These are phyloP conservation scores for Microcebus tavaratra DNA, from an alignment of 2,113 vertebrate genomes.

Conservation along the genomic window DNA sequence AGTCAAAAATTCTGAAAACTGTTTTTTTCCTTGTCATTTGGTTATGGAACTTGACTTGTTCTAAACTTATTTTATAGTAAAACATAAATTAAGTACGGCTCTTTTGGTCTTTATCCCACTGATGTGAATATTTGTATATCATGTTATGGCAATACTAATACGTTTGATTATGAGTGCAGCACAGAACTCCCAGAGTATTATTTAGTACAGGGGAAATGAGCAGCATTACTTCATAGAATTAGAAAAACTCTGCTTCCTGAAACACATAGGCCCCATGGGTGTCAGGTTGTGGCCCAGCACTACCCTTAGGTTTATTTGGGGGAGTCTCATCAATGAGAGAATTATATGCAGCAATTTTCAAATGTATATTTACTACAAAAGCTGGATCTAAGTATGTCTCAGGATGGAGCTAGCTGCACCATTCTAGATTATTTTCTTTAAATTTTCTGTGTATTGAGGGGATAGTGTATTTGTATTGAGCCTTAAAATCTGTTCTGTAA, in stretches of 20 bases:
- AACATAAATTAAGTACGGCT: background rate
- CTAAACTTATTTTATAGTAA: background rate
- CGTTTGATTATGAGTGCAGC: background rate
- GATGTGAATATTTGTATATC: background rate
- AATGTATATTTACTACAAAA: background rate
- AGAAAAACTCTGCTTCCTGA: background rate
- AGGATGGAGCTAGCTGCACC: background rate
- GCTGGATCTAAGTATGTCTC: background rate
- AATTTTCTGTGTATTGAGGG: background rate
- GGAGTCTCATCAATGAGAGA: background rate
- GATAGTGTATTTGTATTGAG: background rate
- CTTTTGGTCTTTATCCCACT: background rate
- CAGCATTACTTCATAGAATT: background rate
- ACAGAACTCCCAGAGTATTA: background rate
- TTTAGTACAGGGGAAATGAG: background rate
- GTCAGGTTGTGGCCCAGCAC: background rate
- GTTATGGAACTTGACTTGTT: background rate
- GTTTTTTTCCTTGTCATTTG: background rate
- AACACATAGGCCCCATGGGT: background rate
- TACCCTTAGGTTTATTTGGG: background rate
- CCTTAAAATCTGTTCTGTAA: background rate
- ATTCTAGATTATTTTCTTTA: background rate
- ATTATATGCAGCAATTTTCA: background rate
- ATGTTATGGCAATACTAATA: background rate
- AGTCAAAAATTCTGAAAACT: conserved; percentile 9